Evolutionary conservation across 2,797 vertebrate species (phyloP).

Genomic region (Sitta carolinensis): DNA sequence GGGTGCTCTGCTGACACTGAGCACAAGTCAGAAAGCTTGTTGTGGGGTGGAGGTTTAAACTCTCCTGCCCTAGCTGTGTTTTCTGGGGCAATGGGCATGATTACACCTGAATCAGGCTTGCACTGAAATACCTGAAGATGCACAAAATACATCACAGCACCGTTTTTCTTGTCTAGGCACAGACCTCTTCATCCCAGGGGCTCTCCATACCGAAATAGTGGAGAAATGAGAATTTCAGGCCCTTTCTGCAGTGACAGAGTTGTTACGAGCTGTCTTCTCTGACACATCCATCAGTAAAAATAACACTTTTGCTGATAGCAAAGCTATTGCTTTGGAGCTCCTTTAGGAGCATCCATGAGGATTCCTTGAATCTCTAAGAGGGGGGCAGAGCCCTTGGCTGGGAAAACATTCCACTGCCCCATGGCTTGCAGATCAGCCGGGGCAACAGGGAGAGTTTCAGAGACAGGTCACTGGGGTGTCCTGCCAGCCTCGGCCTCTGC

Average conservation of each 20-base stretch:
- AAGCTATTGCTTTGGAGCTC: background rate
- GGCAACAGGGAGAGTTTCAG: background rate
- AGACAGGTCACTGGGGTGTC: accelerated
- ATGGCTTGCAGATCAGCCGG: background rate
- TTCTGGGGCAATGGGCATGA: background rate
- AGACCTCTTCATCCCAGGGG: background rate
- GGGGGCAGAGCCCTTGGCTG: background rate
- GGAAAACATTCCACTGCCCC: accelerated
- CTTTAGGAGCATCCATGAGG: accelerated
- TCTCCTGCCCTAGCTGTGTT: background rate
- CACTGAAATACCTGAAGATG: background rate
- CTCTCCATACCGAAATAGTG: background rate
- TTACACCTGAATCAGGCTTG: background rate
- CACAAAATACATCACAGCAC: background rate
- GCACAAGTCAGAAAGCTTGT: background rate
- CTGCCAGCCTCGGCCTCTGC: background rate
- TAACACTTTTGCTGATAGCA: background rate
- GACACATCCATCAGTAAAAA: background rate
- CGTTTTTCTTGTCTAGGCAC: background rate
- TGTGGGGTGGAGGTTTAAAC: accelerated
- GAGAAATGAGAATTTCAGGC: constrained; percentile 9
- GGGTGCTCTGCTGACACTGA: accelerated
- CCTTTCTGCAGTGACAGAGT: background rate
- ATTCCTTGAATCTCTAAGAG: background rate
- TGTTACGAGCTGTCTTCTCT: background rate